Evolutionary conservation across 2,888 invertebrate genomes (phyloP), one percentile per base, ranked within the genome.

Genomic region (Nephrotoma flavescens): DNA sequence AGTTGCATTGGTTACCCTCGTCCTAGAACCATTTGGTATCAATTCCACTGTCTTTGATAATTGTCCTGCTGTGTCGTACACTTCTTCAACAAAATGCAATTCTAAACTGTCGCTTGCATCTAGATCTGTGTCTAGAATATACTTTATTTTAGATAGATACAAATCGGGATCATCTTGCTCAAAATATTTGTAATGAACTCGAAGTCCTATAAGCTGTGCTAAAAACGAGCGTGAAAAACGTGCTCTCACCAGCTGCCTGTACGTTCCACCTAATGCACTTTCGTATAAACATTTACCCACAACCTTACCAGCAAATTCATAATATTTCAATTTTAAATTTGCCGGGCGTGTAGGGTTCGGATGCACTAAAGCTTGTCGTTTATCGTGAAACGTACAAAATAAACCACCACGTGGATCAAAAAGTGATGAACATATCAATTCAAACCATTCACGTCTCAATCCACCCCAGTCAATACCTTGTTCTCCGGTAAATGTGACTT

Each of bases 401-500:
- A 98, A 93, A 0, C 96, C 95, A 90, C 95, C 94, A 89, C 95
- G 94, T 19, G 96, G 94, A 92, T 97, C 97, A 92, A 98, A 98
- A 87, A 98, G 92, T 88, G 96, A 94, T 12, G 95, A 95, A 92
- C 98, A 98, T 88, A 98, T 94, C 88, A 97, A 91, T 89, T 98
- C 97, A 92, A 98, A 97, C 98, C 98, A 98, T 92, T 98, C 98
- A 87, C 98, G 94, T 5, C 98, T 93, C 85, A 98, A 93, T 4
- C 98, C 98, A 88, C 98, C 98, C 97, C 97, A 97, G 92, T 98
- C 98, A 89, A 98, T 95, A 85, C 97, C 98, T 93, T 97, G 97
- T 91, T 98, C 98, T n/a, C 97, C 97, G 90, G 96, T 95, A 92
- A 98, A 98, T 87, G 95, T 95, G 88, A 98, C 95, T 92, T 98